Base-by-base conservation (phyloP, 2,113 vertebrate genomes). In the Hydrolagus affinis region DNA sequence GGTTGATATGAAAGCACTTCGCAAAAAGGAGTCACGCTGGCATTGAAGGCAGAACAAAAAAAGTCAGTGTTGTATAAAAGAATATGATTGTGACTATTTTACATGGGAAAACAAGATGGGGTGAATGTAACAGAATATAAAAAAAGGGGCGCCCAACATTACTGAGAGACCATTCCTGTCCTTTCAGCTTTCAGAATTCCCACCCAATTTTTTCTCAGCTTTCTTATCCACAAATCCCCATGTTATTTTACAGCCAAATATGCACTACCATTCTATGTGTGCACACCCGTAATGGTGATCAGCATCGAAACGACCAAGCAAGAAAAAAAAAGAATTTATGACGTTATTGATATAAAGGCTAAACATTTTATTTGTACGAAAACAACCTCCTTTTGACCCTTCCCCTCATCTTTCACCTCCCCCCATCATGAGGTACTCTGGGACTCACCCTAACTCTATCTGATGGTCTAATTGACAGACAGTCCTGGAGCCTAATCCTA, bases 1-100 rank as follows among this genome's bases (percentile, higher is more conserved):
- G 88, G 87, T 92, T 72, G 89, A 88, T 88, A 87, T 89, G 91
- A 94, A 44, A 95, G 93, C 93, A 92, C 90, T 88, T 89, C 89
- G 86, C 91, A 89, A 88, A 87, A 90, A 91, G 70, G 0, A 0
- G 9, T 86, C 91, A 91, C 88, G 88, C 87, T 87, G 90, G 92
- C 87, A 88, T 87, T 78, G 88, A 90, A 93, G 89, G 78, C 87
- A 90, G 89, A 93, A 92, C 89, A 88, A 92, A 86, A 77, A 75
- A 85, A 87, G 59, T 60, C 72, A 71, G 69, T 64, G 62, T 30
- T 66, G 19, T 83, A 32, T 83, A 44, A 74, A 66, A 73, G 77
- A 86, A 71, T 60, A 68, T 85, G 86, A 85, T 87, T 69, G 87
- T 87, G 86, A 87, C 88, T 87, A 89, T 60, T 64, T 86, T 89